Percentiles rank a stretch among this genome's conserved stretches.
Evolutionary conservation across 2,797 vertebrate genomes (phyloP).

Genomic region (Bufotes viridis): DNA sequence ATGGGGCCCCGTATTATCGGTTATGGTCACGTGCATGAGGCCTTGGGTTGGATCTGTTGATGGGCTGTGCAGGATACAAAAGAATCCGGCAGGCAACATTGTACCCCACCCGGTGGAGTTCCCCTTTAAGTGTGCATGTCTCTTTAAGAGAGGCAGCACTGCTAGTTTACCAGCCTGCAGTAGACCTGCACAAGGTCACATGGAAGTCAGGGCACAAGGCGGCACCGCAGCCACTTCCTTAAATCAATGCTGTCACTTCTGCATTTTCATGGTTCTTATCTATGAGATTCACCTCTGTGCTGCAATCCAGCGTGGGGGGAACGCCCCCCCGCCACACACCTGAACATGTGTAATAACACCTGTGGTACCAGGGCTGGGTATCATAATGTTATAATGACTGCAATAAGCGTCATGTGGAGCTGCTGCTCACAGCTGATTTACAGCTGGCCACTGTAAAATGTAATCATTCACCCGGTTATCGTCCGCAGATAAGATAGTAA

Average conservation of each 20-base stretch:
- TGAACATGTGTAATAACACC: neutral
- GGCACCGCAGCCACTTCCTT: constrained; percentile 7
- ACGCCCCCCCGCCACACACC: neutral
- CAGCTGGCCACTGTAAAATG: neutral
- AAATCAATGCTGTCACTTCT: constrained; percentile 30
- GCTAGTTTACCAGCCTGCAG: neutral
- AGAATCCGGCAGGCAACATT: no score
- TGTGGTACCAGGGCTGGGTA: neutral
- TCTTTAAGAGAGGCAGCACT: neutral
- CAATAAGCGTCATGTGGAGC: neutral
- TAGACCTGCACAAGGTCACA: constrained; percentile 28
- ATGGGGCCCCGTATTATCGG: no score
- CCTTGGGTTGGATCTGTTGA: no score
- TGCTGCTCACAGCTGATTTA: neutral
- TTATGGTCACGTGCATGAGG: no score
- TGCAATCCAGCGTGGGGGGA: no score
- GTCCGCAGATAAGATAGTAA: neutral
- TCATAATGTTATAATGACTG: neutral
- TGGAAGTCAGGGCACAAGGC: neutral
- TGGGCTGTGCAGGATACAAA: no score
- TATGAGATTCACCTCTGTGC: neutral
- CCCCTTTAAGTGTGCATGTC: neutral
- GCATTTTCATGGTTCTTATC: constrained; percentile 14
- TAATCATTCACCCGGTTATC: neutral
- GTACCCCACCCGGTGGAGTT: no score